Base-by-base conservation (phyloP, 2,113 vertebrate species). In the Engraulis encrasicolus region DNA sequence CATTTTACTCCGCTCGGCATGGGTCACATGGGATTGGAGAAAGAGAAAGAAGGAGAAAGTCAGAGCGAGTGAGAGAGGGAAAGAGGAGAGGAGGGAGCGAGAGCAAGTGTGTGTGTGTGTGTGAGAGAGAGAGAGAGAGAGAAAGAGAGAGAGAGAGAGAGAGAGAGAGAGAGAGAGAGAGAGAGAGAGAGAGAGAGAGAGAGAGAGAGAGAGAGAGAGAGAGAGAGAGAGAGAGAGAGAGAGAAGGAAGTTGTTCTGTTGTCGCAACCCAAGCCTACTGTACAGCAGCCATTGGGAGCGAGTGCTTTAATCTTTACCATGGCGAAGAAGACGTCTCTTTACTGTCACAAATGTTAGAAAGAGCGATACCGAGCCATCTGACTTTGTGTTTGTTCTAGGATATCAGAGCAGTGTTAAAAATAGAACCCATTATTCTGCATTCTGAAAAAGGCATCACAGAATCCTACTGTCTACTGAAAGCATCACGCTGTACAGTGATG, bases 1-100 rank as follows among this genome's bases (percentile, higher is more conserved):
- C 89, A 79, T 81, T 86, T 90, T 86, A 78, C 66, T 50, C 61
- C 66, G 78, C 45, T 20, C 34, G 49, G 50, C 82, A 66, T 50
- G 45, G n/a, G 45, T 36, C 81, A 81, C 58, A 58, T 49, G 85
- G 66, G 79, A 17, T 78, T 78, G 36, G 49, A 20, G 23, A 50
- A 27, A 27, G 78, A 48, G 36, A 23, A 48, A n/a, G 78, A 34
- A 52, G 12, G 81, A 12, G 6, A 31, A 0, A 14, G 31, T 34
- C 17, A 36, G 38, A 31, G 50, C 50, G 31, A 36, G 23, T 17
- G 66, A 40, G 66, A 31, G 31, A 36, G 71, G n/a, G n/a, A n/a
- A n/a, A n/a, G n/a, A n/a, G n/a, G n/a, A n/a, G n/a, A 6, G 20
- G 0, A 11, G n/a, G n/a, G n/a, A n/a, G n/a, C n/a, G n/a, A n/a